Base-by-base conservation (phyloP, 2,797 vertebrate genomes). In the Poeciliopsis turneri region DNA sequence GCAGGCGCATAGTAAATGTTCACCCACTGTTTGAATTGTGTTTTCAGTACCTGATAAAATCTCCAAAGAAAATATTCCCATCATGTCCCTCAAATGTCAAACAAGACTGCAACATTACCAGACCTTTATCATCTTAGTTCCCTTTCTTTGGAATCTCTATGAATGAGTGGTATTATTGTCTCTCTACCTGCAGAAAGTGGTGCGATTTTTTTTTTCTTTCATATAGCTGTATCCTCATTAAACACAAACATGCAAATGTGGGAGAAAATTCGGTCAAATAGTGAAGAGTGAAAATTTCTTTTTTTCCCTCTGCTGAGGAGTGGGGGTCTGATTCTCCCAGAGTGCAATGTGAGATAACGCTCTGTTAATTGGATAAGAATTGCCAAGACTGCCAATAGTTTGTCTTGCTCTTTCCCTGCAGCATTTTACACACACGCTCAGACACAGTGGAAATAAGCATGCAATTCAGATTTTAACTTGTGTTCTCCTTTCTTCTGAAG, bases 351-450 rank as follows among this genome's bases (percentile, higher is more conserved):
- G 78, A 93, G 92, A 95, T 94, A 94, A 94, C 86, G 82, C 89
- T 86, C 53, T 28, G 33, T 88, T 95, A 95, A 95, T 95, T 94
- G 91, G 95, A 95, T 94, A 93, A 94, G 90, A 94, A 93, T 90
- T 92, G 90, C 90, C 78, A 82, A 79, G 66, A 78, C 84, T 92
- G 92, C 88, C 92, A 92, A 89, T 92, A 91, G 84, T 89, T 89
- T 90, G 87, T 88, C 87, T 88, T 80, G 16, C 80, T 80, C 55
- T 59, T 82, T 78, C 82, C 84, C 82, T 82, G 79, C 69, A 90
- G 90, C 88, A 80, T 72, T 87, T 88, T 74, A 79, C 81, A 71
- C 80, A 77, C 61, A 78, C 28, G 68, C 81, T 75, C 33, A 72
- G 75, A 78, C 74, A 75, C 51, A 71, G 77, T 80, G 75, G 81